These are phyloP conservation scores for Aegotheles bennettii DNA, from an alignment of 2,113 vertebrate genomes.

Conservation along the genomic window DNA sequence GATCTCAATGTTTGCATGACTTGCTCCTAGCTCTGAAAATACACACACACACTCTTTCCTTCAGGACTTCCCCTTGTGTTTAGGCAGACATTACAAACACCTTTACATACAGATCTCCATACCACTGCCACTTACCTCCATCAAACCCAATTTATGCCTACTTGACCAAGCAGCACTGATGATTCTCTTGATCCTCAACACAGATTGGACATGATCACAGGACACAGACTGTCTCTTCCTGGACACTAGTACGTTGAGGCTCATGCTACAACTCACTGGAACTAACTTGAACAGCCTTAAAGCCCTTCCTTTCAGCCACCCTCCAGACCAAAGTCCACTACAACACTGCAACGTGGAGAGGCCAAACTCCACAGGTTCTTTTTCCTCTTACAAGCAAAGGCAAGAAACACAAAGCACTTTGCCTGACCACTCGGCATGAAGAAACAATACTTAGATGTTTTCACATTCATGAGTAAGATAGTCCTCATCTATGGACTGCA, in stretches of 20 bases:
- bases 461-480: background rate
- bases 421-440: background rate
- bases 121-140: background rate
- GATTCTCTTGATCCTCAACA: background rate
- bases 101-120: background rate
- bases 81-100: background rate
- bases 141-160: background rate
- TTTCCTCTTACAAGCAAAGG: background rate
- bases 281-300: background rate
- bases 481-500: background rate
- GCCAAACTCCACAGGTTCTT: slow-evolving; percentile 49
- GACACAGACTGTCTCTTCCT: background rate
- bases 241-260: background rate
- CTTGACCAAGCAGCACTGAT: background rate
- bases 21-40: background rate
- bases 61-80: background rate
- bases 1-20: background rate
- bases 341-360: background rate
- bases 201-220: background rate
- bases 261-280: background rate
- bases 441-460: background rate
- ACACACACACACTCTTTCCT: background rate
- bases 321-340: slow-evolving; percentile 59
- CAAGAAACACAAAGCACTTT: background rate
- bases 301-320: background rate